Evolutionary conservation across 1,140 invertebrate genomes (phyloP), one percentile per base, ranked within the genome.

Genomic region (Heliothis subflexa): DNA sequence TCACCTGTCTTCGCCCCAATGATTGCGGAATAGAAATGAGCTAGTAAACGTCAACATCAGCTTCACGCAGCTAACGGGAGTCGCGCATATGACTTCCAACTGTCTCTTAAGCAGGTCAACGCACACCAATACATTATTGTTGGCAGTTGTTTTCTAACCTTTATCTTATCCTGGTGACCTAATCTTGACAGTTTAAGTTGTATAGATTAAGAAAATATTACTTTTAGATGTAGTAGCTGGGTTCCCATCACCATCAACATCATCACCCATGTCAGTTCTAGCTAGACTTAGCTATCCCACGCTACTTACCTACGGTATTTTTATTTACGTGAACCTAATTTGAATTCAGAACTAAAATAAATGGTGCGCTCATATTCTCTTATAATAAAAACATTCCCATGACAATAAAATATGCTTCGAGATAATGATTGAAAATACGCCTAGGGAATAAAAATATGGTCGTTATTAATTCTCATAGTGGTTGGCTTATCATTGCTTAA

Each of bases 401-500:
- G 52, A 49, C 61, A 68, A 77, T 77, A 77, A 77, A 68, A 77
- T 77, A 66, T 66, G 61, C 52, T 66, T 68, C 61, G 18, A 66
- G 74, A 45, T 52, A 66, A 50, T 68, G 62, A 66, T 77, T 68
- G 62, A 47, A 66, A 77, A 77, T 86, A 91, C 87, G 87, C 73
- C 76, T 80, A 66, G 78, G 57, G 86, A 88, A 90, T 90, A 86
- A 89, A 89, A 90, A 88, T 84, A 83, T 80, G 74, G 66, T 84
- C 79, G 82, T 85, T 85, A 88, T 81, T 83, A 80, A 76, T 80
- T 81, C 74, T 83, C 78, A 83, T 83, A 87, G 85, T 75, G 85
- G 83, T 85, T 79, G 85, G 83, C 83, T 85, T 87, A 87, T 88
- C 86, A 88, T 88, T 86, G 88, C 89, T 85, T 89, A 90, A 91